phyloP scores from a whole-genome alignment of 2,888 invertebrate species.

The Leucophora obtusa region DNA sequence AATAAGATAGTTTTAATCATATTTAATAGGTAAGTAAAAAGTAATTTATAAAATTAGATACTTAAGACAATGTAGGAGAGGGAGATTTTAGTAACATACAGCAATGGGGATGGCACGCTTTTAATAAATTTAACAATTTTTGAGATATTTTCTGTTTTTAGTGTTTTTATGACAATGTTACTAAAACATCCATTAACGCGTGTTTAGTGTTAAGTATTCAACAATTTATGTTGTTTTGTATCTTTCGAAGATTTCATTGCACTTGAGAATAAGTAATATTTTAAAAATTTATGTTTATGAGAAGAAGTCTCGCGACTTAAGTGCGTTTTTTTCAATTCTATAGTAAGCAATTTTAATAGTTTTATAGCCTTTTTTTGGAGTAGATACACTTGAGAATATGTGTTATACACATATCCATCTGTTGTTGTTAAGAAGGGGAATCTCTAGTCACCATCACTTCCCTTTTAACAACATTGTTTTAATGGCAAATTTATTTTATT shows the following conservation, averaged over 20 bases:
- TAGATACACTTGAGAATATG: constrained; percentile 51
- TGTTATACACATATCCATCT: constrained; percentile 30
- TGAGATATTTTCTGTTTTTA: background rate
- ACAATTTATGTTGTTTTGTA: constrained; percentile 38
- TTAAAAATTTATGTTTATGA: constrained; percentile 23
- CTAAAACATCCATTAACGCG: constrained; percentile 47
- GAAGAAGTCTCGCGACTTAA: constrained; percentile 19
- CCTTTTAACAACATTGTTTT: background rate
- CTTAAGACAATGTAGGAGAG: background rate
- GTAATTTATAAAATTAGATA: background rate
- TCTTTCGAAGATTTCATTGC: constrained; percentile 38
- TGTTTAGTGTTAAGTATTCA: constrained; percentile 44
- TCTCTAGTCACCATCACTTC: background rate
- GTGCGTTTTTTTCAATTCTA: constrained; percentile 18
- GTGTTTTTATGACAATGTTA: constrained; percentile 38
- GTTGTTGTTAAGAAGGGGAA: constrained; percentile 5
- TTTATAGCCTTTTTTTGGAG: constrained; percentile 28
- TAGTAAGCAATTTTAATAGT: constrained; percentile 25
- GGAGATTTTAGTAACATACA: background rate
- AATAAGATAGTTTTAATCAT: constrained; percentile 79
- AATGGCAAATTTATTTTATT: constrained; percentile 2
- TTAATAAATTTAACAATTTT: background rate
- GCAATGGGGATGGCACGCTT: constrained; percentile 45
- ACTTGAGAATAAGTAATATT: constrained; percentile 35
- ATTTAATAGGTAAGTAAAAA: constrained; percentile 80